A percentile compares a stretch with the other conserved stretches of the same genome.
phyloP scores from a whole-genome alignment of 2,888 invertebrate species.

The Didymodactylos carnosus region DNA sequence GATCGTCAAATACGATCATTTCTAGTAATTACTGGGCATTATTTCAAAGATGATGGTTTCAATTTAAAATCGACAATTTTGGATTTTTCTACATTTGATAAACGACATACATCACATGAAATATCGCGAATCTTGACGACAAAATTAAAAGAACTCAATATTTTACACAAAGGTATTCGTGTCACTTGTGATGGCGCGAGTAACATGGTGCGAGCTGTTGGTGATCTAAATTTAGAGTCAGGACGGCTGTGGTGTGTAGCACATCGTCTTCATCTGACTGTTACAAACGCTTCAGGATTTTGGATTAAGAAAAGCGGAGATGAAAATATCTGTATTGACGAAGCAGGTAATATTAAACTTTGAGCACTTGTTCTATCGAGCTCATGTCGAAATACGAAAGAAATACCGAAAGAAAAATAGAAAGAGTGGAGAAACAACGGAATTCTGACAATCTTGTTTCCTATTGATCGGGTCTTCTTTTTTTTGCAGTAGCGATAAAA shows the following conservation, averaged over 20 bases:
- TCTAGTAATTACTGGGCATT: neutral
- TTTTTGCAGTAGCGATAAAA: too few species aligned
- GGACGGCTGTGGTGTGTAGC: neutral
- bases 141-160: neutral
- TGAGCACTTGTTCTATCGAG: neutral
- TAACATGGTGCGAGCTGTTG: neutral
- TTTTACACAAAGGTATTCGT: neutral
- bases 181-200: neutral
- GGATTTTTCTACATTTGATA: neutral
- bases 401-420: too few species aligned
- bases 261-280: neutral
- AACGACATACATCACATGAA: neutral
- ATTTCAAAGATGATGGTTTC: neutral
- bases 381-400: neutral
- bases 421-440: too few species aligned
- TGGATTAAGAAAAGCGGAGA: neutral
- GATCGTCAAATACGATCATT: neutral
- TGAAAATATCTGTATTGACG: neutral
- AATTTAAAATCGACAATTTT: neutral
- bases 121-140: neutral
- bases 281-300: neutral
- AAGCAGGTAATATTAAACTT: neutral
- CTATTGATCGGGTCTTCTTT: too few species aligned
- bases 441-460: too few species aligned
- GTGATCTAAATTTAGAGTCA: neutral